phyloP scores from a whole-genome alignment of 2,888 invertebrate genomes.

The Ectemnius cavifrons region DNA sequence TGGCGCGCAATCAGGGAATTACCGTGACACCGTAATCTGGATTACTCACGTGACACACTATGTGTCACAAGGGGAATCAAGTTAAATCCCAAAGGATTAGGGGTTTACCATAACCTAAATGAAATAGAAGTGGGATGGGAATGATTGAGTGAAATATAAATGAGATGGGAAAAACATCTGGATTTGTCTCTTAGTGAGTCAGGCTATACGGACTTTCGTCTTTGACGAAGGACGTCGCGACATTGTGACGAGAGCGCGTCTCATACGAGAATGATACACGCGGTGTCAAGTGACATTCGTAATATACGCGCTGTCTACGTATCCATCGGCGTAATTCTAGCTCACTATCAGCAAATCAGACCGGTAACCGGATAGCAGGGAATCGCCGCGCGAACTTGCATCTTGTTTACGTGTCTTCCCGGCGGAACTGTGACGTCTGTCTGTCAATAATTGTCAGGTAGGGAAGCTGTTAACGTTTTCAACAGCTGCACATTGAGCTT shows the following conservation, averaged over 20 bases:
- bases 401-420: conserved; percentile 33
- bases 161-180: background rate
- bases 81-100: conserved; percentile 4
- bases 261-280: conserved; percentile 42
- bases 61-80: background rate
- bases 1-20: background rate
- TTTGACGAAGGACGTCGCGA: conserved; percentile 40
- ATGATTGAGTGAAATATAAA: conserved; percentile 1
- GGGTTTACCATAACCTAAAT: no score
- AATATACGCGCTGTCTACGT: conserved; percentile 41
- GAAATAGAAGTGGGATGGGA: background rate
- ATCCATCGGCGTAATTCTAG: conserved; percentile 49
- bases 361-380: conserved; percentile 47
- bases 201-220: conserved; percentile 29
- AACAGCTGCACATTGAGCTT: no score
- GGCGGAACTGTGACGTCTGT: no score
- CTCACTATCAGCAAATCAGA: conserved; percentile 49
- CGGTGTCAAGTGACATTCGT: conserved; percentile 48
- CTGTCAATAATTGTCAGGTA: no score
- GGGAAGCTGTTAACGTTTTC: no score
- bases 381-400: conserved; percentile 35
- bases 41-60: background rate
- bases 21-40: no score
- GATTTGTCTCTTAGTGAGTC: background rate
- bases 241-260: conserved; percentile 27